Conservation (phyloP, 2,113 vertebrate species). For the Upupa epops region DNA sequence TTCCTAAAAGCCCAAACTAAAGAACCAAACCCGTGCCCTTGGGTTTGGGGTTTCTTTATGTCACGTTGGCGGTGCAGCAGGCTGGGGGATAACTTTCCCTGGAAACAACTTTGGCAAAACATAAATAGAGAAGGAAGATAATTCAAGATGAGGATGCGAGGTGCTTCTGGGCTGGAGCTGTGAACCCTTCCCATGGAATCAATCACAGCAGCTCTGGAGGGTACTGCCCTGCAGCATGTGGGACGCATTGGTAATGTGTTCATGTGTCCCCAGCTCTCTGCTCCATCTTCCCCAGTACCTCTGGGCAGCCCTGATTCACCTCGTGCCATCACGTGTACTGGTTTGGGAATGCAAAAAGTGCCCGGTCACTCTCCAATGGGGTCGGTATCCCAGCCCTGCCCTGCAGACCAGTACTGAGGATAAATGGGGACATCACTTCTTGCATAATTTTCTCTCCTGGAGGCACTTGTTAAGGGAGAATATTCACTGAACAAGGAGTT, state of each 20-base stretch:
- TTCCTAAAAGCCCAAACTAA: background rate
- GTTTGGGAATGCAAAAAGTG: background rate
- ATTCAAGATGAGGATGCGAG: background rate
- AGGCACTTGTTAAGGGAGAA: background rate
- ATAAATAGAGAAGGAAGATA: background rate
- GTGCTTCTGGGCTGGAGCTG: background rate
- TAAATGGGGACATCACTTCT: background rate
- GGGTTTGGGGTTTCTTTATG: background rate
- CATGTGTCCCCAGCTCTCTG: background rate
- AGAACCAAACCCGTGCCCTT: background rate
- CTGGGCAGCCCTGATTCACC: background rate
- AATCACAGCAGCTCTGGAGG: background rate
- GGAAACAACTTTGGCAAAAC: background rate
- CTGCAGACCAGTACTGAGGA: background rate
- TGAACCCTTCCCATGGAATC: background rate
- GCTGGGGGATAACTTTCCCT: background rate
- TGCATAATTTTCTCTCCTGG: background rate
- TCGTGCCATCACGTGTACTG: fast-evolving
- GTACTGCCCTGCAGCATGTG: background rate
- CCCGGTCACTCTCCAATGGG: background rate
- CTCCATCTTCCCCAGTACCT: background rate
- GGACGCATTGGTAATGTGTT: fast-evolving
- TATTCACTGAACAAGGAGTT: background rate
- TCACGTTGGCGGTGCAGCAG: background rate
- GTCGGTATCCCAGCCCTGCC: background rate